phyloP scores from a whole-genome alignment of 2,888 invertebrate genomes.

The Diadegma fenestrale region DNA sequence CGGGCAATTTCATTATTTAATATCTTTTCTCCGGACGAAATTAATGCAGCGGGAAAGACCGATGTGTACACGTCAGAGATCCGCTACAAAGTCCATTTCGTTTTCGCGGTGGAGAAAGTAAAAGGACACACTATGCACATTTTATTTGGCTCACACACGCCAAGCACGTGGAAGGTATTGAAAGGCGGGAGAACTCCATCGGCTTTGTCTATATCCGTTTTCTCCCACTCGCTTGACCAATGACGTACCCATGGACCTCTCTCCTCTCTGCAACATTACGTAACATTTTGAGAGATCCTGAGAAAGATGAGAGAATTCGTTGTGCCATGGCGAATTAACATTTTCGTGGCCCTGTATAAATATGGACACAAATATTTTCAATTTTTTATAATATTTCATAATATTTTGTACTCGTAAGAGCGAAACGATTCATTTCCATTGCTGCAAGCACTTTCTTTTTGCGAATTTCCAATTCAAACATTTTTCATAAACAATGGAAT shows the following conservation, averaged over 20 bases:
- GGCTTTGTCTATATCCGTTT: constrained; percentile 47
- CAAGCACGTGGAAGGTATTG: constrained; percentile 42
- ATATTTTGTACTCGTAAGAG: background rate
- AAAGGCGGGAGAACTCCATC: constrained; percentile 30
- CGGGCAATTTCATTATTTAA: background rate
- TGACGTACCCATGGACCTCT: background rate
- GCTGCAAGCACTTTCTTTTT: background rate
- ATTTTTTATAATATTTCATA: background rate
- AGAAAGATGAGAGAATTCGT: constrained; percentile 29
- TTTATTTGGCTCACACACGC: constrained; percentile 74
- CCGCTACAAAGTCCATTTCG: constrained; percentile 45
- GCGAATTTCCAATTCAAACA: background rate
- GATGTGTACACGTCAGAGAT: constrained; percentile 45
- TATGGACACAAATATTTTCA: constrained; percentile 16
- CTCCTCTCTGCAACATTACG: constrained; percentile 22
- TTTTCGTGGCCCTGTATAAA: background rate
- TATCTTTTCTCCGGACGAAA: background rate
- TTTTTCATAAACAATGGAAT: background rate
- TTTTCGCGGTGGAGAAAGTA: constrained; percentile 76
- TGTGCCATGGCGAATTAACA: constrained; percentile 18
- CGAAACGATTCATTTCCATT: background rate
- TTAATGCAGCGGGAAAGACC: constrained; percentile 8
- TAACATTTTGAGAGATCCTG: constrained; percentile 43
- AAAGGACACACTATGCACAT: constrained; percentile 69
- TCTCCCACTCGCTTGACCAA: constrained; percentile 13